Evolutionary conservation across 2,888 invertebrate species (phyloP).

Genomic region (Lypha dubia): DNA sequence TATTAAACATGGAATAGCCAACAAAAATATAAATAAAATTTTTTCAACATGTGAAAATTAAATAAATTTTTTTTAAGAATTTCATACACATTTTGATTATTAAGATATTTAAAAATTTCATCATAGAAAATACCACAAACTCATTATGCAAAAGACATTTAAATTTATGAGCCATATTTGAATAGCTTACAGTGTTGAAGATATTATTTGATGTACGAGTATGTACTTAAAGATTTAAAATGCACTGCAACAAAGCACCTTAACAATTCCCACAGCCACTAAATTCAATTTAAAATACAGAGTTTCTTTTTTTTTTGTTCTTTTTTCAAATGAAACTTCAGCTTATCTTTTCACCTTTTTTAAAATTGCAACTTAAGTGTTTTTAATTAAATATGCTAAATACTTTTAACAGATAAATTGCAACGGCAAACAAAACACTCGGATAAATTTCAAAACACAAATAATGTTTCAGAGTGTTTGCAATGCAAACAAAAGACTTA

Average conservation of each 20-base stretch:
- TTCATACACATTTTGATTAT: no score
- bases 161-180: background rate
- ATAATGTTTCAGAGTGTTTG: conserved; percentile 13
- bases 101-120: no score
- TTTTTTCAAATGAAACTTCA: background rate
- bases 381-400: conserved; percentile 42
- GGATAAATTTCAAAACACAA: background rate
- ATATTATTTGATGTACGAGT: background rate
- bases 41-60: no score
- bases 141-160: background rate
- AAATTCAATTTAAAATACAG: background rate
- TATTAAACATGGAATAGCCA: no score
- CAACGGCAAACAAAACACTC: background rate
- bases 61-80: no score
- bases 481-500: conserved; percentile 64
- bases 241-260: background rate
- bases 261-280: background rate
- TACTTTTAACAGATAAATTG: background rate
- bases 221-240: background rate
- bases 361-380: background rate
- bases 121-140: no score
- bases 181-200: background rate
- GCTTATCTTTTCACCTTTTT: background rate
- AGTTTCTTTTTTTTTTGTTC: background rate
- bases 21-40: no score